Base-by-base conservation (phyloP, 1,140 invertebrate genomes). In the Drosophila parabipectinata region DNA sequence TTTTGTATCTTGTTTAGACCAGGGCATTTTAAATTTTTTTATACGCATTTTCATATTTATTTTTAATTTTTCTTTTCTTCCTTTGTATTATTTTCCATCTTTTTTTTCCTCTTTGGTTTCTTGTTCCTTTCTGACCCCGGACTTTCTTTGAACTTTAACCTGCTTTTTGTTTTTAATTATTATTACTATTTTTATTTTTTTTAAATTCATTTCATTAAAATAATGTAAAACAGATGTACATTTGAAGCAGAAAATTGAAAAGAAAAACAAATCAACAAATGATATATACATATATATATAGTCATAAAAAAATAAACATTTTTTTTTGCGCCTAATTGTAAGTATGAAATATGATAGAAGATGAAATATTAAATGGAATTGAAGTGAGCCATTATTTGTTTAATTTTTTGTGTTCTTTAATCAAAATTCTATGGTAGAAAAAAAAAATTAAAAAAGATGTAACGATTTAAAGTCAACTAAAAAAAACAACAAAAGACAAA, bases 311-410 rank as follows among this genome's bases (percentile, higher is more conserved):
- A 51, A 30, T 39, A 18, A 5, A 44, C 14, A 32, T 14, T 50
- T 52, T 75, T 74, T 74, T 74, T 59, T 58, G 67, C 59, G 50
- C 44, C 60, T 76, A 64, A 50, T 76, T 76, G 72, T 76, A 76
- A 76, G 61, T 76, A 54, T 62, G 32, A 73, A 73, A 72, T 54
- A 26, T 54, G 39, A 73, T 24, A 73, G 48, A 59, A 59, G 28
- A 72, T 69, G 51, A 69, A 69, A 56, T 69, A 69, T 69, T 66
- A 68, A 72, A 72, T 64, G 66, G 54, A 72, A 57, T 64, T 60
- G 62, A 71, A 75, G 76, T 62, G 57, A 47, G 66, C 44, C 44
- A 50, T 37, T 57, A 26, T 44, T 45, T 57, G 47, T 79, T 74
- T 57, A 52, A 28, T 37, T 67, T 26, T 28, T 28, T 28, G 21